Base-by-base conservation (phyloP, 2,888 invertebrate genomes). In the Cremastinae sp. region DNA sequence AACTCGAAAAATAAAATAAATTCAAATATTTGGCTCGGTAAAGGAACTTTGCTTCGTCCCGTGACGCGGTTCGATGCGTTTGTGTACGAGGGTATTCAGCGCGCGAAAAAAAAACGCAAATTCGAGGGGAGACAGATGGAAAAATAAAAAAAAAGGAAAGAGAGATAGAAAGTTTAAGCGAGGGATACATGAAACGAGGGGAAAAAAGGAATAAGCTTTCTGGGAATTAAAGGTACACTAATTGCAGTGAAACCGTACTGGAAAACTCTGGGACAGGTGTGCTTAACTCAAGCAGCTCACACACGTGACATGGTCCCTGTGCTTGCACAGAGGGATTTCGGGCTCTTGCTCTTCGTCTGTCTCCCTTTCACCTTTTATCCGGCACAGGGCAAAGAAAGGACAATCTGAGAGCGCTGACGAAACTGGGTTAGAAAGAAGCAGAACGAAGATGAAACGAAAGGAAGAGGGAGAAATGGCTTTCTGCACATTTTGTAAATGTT, bases 191-290 rank as follows among this genome's bases (percentile, higher is more conserved):
- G 28, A 5, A 28, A 28, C 2, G 28, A 28, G 2, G 28, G 5
- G 5, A 28, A 28, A 28, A 5, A 5, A 28, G 28, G 51, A 34
- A 43, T 34, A 22, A 54, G 64, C 74, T 70, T 53, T 69, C 43
- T 9, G 54, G 61, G 78, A 81, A 74, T 79, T 81, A 83, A 84
- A 83, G 82, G 81, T 83, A 81, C 81, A 81, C 85, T 86, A 86
- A 86, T 86, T 86, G 84, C 85, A 85, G 81, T 75, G 80, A 75
- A 74, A 59, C 72, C 75, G 72, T 79, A 82, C 81, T 80, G 79
- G 80, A 76, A 79, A 82, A 74, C 77, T 41, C 75, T 76, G 82
- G 75, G 80, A 76, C 79, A 83, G 82, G 80, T 81, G 74, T 80
- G 81, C 82, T 85, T 80, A 79, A 82, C 81, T 84, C 79, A 80